Evolutionary conservation across 2,797 vertebrate genomes (phyloP), one percentile per base, ranked within the genome.

Genomic region (Channallabes apus): DNA sequence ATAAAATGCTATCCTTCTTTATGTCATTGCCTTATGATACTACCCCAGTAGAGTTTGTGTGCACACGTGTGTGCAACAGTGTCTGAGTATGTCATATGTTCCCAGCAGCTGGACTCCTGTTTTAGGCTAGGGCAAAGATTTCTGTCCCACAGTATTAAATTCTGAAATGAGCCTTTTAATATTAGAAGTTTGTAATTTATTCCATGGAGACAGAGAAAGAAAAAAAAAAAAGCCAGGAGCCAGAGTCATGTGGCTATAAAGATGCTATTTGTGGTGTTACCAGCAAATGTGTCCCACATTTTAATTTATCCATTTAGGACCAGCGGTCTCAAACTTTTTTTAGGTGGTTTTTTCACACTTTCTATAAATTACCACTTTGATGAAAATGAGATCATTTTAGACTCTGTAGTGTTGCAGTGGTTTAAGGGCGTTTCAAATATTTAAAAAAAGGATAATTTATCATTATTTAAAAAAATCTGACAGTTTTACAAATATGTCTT

Each of bases 141-240:
- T 35, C 56, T 61, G 56, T 79, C 77, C 41, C 56, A n/a, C 58
- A 62, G 56, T 58, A 69, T 82, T 72, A 59, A 72, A 82, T 61
- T 78, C 83, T 81, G 80, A 88, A 77, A 83, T 68, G 35, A 87
- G 62, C 29, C 15, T 67, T 76, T 84, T 85, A 79, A 85, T 41
- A 80, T 80, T 51, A 81, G 59, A 56, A 81, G 29, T 75, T 72
- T 86, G 46, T 83, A 85, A 83, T 83, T 54, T 83, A 24, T 83
- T 72, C 82, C 73, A 27, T 83, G 69, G 73, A 59, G 82, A 80
- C 83, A 84, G 81, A 58, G 76, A 41, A 62, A 79, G 14, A 61
- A 41, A 78, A 38, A 29, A 38, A 11, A 27, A 38, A 11, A 27
- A 24, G 11, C n/a, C 51, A 68, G 15, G 69, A 86, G 32, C 67